These are phyloP conservation scores for Catostylus mosaicus DNA, from an alignment of 30 jellyfish, hydroid and myxozoan genomes.

Conservation along the genomic window DNA sequence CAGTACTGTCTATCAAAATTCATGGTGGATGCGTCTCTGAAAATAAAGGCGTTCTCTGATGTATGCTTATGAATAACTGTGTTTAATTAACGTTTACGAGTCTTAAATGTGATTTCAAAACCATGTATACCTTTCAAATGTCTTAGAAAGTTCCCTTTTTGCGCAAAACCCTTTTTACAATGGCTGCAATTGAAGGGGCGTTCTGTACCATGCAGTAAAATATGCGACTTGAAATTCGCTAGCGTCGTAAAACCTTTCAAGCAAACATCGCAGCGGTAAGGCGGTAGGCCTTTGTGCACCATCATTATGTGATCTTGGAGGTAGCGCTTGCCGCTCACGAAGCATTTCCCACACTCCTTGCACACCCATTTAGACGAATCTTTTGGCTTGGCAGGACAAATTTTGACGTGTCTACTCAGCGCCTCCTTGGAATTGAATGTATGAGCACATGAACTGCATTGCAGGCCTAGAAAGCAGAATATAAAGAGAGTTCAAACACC, in stretches of 20 bases:
- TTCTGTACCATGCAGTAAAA: slow-evolving; percentile 44
- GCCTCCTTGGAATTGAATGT: slow-evolving; percentile 24
- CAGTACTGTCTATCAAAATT: too few species aligned
- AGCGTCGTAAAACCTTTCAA: slow-evolving; percentile 57
- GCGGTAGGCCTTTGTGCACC: slow-evolving; percentile 67
- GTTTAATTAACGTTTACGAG: slow-evolving; percentile 22
- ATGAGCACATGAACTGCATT: slow-evolving; percentile 41
- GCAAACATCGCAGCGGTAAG: slow-evolving; percentile 57
- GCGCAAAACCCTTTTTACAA: slow-evolving; percentile 65
- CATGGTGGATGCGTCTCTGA: too few species aligned
- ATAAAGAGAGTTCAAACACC: slow-evolving; percentile 27
- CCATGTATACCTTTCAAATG: slow-evolving; percentile 66
- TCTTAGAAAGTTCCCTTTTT: slow-evolving; percentile 64
- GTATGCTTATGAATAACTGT: too few species aligned
- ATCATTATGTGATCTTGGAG: slow-evolving; percentile 59
- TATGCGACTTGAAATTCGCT: slow-evolving; percentile 56
- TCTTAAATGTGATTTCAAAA: slow-evolving; percentile 27
- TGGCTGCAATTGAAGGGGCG: slow-evolving; percentile 59
- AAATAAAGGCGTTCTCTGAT: not conserved
- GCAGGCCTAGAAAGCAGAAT: slow-evolving; percentile 54
- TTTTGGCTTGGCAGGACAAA: slow-evolving; percentile 59
- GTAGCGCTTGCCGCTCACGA: slow-evolving; percentile 53
- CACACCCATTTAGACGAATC: slow-evolving; percentile 57
- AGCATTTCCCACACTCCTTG: slow-evolving; percentile 71
- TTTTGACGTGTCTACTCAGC: slow-evolving; percentile 24